Evolutionary conservation across 2,797 vertebrate species (phyloP).

Genomic region (Enteromius viviparus): DNA sequence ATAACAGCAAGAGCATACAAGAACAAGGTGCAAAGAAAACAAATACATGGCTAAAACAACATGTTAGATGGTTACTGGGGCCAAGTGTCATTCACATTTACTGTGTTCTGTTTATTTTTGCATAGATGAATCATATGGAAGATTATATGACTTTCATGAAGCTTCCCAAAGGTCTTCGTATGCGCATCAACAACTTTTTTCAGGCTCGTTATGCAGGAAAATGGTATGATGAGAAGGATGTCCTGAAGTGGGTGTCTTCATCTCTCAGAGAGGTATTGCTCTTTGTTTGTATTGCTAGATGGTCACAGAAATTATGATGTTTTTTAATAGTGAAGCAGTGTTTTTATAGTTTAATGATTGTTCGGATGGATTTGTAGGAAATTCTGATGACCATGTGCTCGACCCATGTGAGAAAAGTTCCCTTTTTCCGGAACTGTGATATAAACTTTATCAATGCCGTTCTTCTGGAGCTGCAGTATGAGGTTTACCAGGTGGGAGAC

Average conservation of each 20-base stretch:
- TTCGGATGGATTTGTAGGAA: slow-evolving; percentile 61
- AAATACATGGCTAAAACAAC: background rate
- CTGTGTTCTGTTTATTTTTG: background rate
- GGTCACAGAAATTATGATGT: background rate
- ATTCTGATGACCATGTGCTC: slow-evolving; percentile 69
- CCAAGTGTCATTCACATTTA: background rate
- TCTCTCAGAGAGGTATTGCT: slow-evolving; percentile 72
- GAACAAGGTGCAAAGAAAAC: slow-evolving; percentile 73
- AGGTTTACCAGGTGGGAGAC: slow-evolving; percentile 71
- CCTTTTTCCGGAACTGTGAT: slow-evolving; percentile 69
- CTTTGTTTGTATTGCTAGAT: background rate
- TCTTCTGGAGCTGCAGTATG: slow-evolving; percentile 67
- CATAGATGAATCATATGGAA: slow-evolving; percentile 78
- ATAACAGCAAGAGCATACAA: slow-evolving; percentile 79
- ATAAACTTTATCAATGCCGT: slow-evolving; percentile 72
- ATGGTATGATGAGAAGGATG: slow-evolving; percentile 78
- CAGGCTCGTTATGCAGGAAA: slow-evolving; percentile 77
- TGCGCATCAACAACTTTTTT: slow-evolving; percentile 78
- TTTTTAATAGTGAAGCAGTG: background rate
- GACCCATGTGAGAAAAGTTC: slow-evolving; percentile 70
- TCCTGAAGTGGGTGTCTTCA: slow-evolving; percentile 77
- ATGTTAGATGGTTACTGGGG: background rate
- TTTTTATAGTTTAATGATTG: background rate
- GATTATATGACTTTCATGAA: slow-evolving; percentile 83
- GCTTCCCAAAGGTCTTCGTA: slow-evolving; percentile 78